Percentiles rank a stretch among this genome's conserved stretches.
Conservation (phyloP, 2,113 vertebrate genomes). For the Nothoprocta perdicaria region DNA sequence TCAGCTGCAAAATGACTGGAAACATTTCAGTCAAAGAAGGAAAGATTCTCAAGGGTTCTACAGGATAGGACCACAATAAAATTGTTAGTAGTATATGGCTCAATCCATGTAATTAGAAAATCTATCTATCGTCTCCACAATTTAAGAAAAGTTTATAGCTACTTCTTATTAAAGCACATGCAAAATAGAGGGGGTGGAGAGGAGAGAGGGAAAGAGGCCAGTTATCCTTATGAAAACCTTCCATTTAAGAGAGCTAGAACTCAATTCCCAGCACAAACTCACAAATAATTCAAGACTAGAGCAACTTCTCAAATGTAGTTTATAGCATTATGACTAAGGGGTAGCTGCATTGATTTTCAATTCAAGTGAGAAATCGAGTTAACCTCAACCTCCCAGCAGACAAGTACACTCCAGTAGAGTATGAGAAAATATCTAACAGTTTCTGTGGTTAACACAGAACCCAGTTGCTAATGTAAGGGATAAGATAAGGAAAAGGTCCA, state of each 20-base stretch:
- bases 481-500: background rate
- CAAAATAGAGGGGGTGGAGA: background rate
- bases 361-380: conserved; percentile 78
- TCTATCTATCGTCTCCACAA: fast-evolving
- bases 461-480: background rate
- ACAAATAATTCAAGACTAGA: conserved; percentile 65
- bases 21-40: background rate
- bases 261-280: conserved; percentile 70
- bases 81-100: background rate
- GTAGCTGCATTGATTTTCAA: conserved; percentile 77
- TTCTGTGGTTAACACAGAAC: conserved; percentile 58
- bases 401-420: conserved; percentile 39
- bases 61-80: background rate
- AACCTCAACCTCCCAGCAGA: conserved; percentile 73
- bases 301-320: conserved; percentile 61
- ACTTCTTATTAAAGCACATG: background rate
- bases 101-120: background rate
- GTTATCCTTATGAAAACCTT: conserved; percentile 30
- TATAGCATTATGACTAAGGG: conserved; percentile 74
- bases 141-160: background rate
- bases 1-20: background rate
- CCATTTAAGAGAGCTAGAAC: conserved; percentile 61
- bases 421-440: conserved; percentile 48
- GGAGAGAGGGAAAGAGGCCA: conserved; percentile 5
- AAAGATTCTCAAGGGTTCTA: background rate